Evolutionary conservation across 2,888 invertebrate species (phyloP).

Genomic region (Pseudococcus viburni): DNA sequence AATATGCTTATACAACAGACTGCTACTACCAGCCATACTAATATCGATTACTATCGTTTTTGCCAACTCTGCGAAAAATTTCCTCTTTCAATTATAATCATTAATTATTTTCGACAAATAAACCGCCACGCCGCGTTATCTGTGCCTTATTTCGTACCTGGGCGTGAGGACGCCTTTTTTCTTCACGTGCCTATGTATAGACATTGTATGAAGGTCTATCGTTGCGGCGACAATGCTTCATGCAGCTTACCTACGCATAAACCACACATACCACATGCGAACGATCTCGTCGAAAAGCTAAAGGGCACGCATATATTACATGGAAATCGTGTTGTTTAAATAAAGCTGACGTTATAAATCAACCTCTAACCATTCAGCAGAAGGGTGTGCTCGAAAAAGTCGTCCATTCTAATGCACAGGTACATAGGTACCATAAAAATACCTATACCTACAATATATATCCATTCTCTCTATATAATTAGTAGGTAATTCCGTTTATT

Average conservation of each 20-base stretch:
- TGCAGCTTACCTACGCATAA: background rate
- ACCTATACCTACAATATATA: background rate
- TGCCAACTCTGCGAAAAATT: slow-evolving; percentile 1
- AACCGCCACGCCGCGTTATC: background rate
- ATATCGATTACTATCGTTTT: slow-evolving; percentile 19
- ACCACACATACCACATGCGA: slow-evolving; percentile 18
- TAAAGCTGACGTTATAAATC: slow-evolving; percentile 23
- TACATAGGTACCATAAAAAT: background rate
- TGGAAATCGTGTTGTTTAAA: slow-evolving; percentile 25
- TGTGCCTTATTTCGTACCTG: background rate
- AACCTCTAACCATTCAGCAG: background rate
- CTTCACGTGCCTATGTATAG: background rate
- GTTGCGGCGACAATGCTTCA: background rate
- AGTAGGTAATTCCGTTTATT: slow-evolving; percentile 3
- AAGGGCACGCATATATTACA: slow-evolving; percentile 34
- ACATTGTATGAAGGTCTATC: background rate
- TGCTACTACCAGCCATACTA: background rate
- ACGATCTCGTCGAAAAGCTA: background rate
- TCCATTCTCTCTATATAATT: background rate
- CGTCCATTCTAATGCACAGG: background rate
- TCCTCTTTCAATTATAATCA: background rate
- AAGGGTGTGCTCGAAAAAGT: background rate
- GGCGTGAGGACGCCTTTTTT: background rate
- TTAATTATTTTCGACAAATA: slow-evolving; percentile 12
- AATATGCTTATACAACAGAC: slow-evolving; percentile 26